Conservation (phyloP, 2,113 vertebrate genomes). For the Eolophus roseicapilla region DNA sequence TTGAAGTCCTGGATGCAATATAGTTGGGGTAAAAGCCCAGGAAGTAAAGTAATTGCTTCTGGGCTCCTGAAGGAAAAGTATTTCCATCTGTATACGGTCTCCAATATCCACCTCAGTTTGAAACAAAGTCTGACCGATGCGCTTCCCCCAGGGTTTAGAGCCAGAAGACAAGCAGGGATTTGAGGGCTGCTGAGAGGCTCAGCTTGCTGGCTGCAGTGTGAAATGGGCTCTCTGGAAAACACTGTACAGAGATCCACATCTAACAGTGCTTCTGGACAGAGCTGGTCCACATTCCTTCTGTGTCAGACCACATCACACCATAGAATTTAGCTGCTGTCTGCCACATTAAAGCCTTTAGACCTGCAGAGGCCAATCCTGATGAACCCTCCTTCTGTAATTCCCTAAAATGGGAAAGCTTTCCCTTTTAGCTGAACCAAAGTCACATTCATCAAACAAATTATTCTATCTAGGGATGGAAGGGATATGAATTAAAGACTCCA, state of each 20-base stretch:
- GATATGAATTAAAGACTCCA: not conserved
- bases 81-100: not conserved
- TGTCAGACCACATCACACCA: not conserved
- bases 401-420: not conserved
- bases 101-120: not conserved
- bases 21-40: not conserved
- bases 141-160: not conserved
- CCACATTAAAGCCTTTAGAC: not conserved
- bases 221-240: not conserved
- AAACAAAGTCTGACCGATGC: not conserved
- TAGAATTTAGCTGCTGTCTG: not conserved
- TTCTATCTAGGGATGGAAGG: not conserved
- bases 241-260: not conserved
- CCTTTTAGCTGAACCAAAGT: not conserved
- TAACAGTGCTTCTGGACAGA: not conserved
- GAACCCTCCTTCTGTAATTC: not conserved
- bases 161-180: not conserved
- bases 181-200: not conserved
- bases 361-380: not conserved
- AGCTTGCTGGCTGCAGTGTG: not conserved
- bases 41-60: slow-evolving; percentile 4
- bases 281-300: not conserved
- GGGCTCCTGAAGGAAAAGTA: not conserved
- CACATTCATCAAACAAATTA: not conserved
- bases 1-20: not conserved